Conservation (phyloP, 2,888 invertebrate genomes). For the Xanthorhoe spadicearia region DNA sequence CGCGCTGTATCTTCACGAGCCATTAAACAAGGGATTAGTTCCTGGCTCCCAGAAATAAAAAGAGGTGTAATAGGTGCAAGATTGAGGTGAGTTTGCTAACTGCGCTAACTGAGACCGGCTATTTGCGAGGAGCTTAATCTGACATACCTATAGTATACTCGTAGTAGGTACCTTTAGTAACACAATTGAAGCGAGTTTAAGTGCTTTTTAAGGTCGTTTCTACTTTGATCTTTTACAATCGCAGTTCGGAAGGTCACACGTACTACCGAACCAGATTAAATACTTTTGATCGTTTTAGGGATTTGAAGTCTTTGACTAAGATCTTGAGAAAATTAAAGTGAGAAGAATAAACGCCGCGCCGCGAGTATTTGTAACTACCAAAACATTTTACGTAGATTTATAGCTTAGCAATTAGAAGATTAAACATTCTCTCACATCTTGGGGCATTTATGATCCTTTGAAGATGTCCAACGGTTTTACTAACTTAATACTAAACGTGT, state of each 20-base stretch:
- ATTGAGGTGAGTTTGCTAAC: conserved; percentile 47
- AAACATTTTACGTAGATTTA: too few relatives aligned
- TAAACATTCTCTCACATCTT: too few relatives aligned
- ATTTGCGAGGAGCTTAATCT: conserved; percentile 41
- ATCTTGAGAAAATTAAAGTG: too few relatives aligned
- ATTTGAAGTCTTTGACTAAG: too few relatives aligned
- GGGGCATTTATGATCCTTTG: too few relatives aligned
- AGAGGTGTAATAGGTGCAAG: conserved; percentile 53
- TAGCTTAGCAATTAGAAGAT: too few relatives aligned
- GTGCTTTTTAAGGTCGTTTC: conserved; percentile 21
- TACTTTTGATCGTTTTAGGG: too few relatives aligned
- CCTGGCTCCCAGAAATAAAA: conserved; percentile 52
- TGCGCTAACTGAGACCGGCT: conserved; percentile 43
- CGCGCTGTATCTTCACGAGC: conserved; percentile 53
- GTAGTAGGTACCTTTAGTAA: conserved; percentile 12
- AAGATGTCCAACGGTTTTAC: too few relatives aligned
- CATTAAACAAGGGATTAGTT: conserved; percentile 66
- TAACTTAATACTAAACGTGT: too few relatives aligned
- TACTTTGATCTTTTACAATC: conserved; percentile 22
- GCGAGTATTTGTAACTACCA: too few relatives aligned
- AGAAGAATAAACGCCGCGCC: too few relatives aligned
- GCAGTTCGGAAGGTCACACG: not conserved
- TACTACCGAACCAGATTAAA: not conserved
- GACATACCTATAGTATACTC: conserved; percentile 7
- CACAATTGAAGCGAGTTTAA: conserved; percentile 23